Evolutionary conservation across 2,888 invertebrate species (phyloP), one percentile per base, ranked within the genome.

Genomic region (Blastobasis lacticolella): DNA sequence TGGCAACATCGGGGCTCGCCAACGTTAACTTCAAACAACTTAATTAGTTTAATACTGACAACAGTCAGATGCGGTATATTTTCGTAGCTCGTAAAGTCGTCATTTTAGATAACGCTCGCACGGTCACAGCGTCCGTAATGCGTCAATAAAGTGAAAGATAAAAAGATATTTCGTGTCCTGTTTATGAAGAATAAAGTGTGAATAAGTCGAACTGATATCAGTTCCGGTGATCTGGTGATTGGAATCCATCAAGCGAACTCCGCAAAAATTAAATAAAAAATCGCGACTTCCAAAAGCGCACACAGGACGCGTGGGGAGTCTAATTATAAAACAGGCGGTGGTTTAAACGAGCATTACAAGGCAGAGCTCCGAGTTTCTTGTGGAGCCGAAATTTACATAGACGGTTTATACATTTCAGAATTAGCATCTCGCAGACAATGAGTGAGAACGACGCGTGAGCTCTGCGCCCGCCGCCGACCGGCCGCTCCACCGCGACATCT

Each of bases 371-470:
- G 45, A 46, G 46, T 54, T 54, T 50, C 47, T 48, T 54, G 54
- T 55, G 51, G 50, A 60, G 55, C 50, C 38, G 54, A 55, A 54
- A 56, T 58, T 62, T 60, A 63, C 60, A 64, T 57, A 55, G 57
- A 55, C 58, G 50, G 52, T 59, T 64, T 64, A 23, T 62, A 59
- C 60, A 57, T 61, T 60, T 66, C 59, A 54, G 58, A 62, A 64
- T 66, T 61, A 61, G 63, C 59, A 59, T 61, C 59, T 55, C 51
- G 57, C 56, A 64, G 61, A 66, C 62, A 62, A 67, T 64, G 55
- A 23, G 23, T 23, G 23, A 23, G 23, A 23, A 23, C 23, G 23
- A 23, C 23, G 23, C 23, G 23, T 23, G 23, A 23, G 23, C 23
- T 23, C 23, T 23, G 52, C 55, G 54, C 57, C 52, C 56, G 54